Evolutionary conservation across 2,797 vertebrate species (phyloP), one percentile per base, ranked within the genome.

Genomic region (Halcyon leucocephala): DNA sequence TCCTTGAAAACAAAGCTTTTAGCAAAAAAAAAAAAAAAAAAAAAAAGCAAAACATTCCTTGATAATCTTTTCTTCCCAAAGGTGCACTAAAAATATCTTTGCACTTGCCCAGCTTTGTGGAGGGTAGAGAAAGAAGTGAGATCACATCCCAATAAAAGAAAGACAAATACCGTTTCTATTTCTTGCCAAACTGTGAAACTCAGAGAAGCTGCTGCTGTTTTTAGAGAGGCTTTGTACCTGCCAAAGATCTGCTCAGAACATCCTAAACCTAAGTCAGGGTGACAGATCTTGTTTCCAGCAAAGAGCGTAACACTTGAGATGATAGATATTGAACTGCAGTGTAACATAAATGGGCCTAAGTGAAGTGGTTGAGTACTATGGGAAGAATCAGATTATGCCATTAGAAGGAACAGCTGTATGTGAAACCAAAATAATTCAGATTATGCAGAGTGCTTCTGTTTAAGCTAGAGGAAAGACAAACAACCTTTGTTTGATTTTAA

Each of bases 401-500:
- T 78, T 84, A 61, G 71, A 81, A 87, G 24, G 31, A 86, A 29
- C 18, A 82, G 15, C 35, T 66, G 3, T 44, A 70, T 20, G 16
- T 78, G 71, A 92, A 89, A 42, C 10, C 31, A 35, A 52, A 95
- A 69, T 89, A 92, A 81, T 95, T 85, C 64, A 71, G 60, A 15
- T 92, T 58, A 74, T 74, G 31, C 55, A 67, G 19, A 14, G 8
- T 91, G 44, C 41, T 89, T 82, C 67, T 86, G 26, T 44, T 86
- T 74, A 78, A 85, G 6, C 15, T 29, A 24, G 42, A 72, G 37
- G 42, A 55, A 83, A 67, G 60, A 86, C 11, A 60, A 95, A 52
- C 31, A 87, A 44, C 12, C 57, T 87, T 90, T 84, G 57, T 82
- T 82, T 81, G 58, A 35, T 74, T 95, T 95, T 82, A 86, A 39